A percentile compares a stretch with the other conserved stretches of the same genome.
Evolutionary conservation across 2,797 vertebrate genomes (phyloP).

Genomic region (Lindbergichthys nudifrons): DNA sequence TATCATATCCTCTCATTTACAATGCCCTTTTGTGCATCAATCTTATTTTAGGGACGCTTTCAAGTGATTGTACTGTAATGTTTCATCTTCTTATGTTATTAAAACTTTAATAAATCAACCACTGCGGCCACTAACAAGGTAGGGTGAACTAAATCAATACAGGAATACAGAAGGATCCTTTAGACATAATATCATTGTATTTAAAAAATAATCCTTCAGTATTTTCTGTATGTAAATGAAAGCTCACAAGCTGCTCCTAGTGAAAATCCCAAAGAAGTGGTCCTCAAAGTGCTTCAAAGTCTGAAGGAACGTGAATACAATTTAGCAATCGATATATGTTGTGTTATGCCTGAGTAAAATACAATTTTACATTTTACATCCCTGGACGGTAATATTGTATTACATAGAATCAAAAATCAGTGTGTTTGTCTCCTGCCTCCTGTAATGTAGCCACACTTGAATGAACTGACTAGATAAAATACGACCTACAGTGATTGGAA

Average conservation of each 20-base stretch:
- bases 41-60: constrained; percentile 41
- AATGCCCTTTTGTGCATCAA: constrained; percentile 18
- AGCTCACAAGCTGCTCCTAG: neutral
- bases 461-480: constrained; percentile 54
- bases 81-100: constrained; percentile 57
- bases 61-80: constrained; percentile 30
- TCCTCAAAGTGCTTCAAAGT: constrained; percentile 4
- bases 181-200: constrained; percentile 35
- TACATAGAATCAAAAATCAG: constrained; percentile 44
- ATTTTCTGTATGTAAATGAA: constrained; percentile 7
- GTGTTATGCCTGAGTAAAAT: constrained; percentile 16
- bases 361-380: constrained; percentile 28
- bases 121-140: constrained; percentile 44
- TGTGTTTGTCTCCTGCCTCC: constrained; percentile 40
- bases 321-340: constrained; percentile 16
- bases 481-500: constrained; percentile 42
- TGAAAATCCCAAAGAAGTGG: neutral
- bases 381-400: constrained; percentile 7
- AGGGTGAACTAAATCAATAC: constrained; percentile 55
- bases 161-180: constrained; percentile 36
- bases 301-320: constrained; percentile 27
- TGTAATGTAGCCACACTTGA: constrained; percentile 33
- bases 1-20: constrained; percentile 17
- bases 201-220: constrained; percentile 33
- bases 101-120: constrained; percentile 56